Conservation (phyloP, 2,888 invertebrate species). For the Perizoma affinitatum region DNA sequence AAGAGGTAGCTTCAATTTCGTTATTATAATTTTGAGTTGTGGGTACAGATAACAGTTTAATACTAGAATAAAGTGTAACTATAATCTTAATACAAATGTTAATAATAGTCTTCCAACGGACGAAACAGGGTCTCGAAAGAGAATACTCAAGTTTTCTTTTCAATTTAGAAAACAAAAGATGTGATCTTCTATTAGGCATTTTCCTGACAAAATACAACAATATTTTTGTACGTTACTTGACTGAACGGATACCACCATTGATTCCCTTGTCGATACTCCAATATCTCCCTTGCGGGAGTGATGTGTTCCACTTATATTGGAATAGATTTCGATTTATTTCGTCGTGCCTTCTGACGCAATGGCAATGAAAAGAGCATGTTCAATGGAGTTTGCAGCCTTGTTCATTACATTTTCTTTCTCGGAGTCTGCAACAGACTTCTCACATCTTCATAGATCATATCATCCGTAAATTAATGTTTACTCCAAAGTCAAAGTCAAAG, state of each 20-base stretch:
- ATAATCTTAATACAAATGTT: too few species aligned
- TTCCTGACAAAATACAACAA: conserved; percentile 22
- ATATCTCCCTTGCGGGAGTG: conserved; percentile 63
- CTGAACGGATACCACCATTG: conserved; percentile 57
- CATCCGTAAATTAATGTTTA: too few species aligned
- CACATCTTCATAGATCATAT: too few species aligned
- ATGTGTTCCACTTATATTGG: conserved; percentile 66
- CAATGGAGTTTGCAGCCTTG: conserved; percentile 3
- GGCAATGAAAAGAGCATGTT: conserved; percentile 16
- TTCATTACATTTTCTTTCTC: background rate
- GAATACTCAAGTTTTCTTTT: background rate
- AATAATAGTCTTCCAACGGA: too few species aligned
- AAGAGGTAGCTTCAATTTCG: conserved; percentile 25
- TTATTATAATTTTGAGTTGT: conserved; percentile 3
- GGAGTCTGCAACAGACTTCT: background rate
- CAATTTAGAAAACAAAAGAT: conserved; percentile 8
- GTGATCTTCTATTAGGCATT: conserved; percentile 15
- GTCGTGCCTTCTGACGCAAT: conserved; percentile 43
- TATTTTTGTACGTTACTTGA: conserved; percentile 60
- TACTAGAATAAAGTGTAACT: too few species aligned
- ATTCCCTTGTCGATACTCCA: conserved; percentile 65
- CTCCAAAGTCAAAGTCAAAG: too few species aligned
- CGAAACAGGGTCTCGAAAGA: too few species aligned
- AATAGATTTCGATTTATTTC: conserved; percentile 65
- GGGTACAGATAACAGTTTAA: too few species aligned